Evolutionary conservation across 30 jellyfish, hydroid and myxozoan genomes (phyloP).

Genomic region (Hydra vulgaris): DNA sequence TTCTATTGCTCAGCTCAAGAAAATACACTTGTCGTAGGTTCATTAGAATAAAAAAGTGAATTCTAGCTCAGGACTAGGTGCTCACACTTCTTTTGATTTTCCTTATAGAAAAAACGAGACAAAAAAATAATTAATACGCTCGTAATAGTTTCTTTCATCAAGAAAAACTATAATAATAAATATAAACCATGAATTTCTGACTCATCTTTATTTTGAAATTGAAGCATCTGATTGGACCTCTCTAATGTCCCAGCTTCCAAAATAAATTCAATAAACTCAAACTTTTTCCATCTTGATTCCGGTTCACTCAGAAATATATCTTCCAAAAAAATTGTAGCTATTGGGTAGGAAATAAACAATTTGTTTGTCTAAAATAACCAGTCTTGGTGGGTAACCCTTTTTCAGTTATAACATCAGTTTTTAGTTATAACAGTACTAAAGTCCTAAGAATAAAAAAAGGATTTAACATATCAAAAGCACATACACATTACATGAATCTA

Average conservation of each 20-base stretch:
- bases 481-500: background rate
- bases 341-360: constrained; percentile 5
- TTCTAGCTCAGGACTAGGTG: background rate
- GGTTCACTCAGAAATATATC: constrained; percentile 3
- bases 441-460: background rate
- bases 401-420: background rate
- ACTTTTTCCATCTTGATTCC: background rate
- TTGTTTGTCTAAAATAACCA: background rate
- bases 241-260: constrained; percentile 1
- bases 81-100: background rate
- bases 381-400: background rate
- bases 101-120: background rate
- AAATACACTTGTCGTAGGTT: background rate
- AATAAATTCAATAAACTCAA: background rate
- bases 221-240: background rate
- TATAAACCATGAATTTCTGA: background rate
- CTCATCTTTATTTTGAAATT: background rate
- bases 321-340: too few species aligned
- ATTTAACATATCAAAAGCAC: background rate
- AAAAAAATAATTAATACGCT: background rate
- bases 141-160: background rate
- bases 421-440: background rate
- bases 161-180: background rate
- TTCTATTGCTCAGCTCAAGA: background rate
- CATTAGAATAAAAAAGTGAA: background rate